Base-by-base conservation (phyloP, 1,140 invertebrate genomes). In the Drosophila ercepeae region DNA sequence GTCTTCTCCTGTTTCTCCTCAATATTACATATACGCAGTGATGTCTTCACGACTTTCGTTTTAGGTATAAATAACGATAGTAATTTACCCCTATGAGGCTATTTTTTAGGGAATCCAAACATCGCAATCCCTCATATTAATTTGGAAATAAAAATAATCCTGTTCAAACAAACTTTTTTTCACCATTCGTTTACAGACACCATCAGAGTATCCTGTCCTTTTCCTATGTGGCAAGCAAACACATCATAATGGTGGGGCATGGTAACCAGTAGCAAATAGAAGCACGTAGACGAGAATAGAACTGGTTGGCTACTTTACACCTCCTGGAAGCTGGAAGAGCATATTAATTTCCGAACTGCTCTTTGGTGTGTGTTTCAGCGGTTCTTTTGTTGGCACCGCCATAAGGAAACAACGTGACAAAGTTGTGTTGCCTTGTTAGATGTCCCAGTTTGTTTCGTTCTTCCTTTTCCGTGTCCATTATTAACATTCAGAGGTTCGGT, bases 261-360 rank as follows among this genome's bases (percentile, higher is more conserved):
- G 71, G 75, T 59, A 48, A 41, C 60, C 75, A 70, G 44, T 74
- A 44, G 27, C 58, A 64, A 61, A 51, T 39, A 52, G 59, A 67
- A 72, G 55, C 65, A 76, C 60, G 57, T 68, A 41, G 61, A 8
- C 23, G 21, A 27, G 42, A 8, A 1, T 2, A 18, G 19, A 45
- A 44, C 13, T 36, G 13, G n/a, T 16, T 21, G 25, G 19, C 45
- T 44, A 67, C 19, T 53, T 65, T 25, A 32, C 65, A 70, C 65
- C 65, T 59, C 21, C 21, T 18, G 14, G 6, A 23, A 42, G 19
- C 50, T 16, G 45, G 19, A 48, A 29, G 29, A 25, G 19, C 32
- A 65, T 84, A 86, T 86, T 84, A 75, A 79, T 86, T 84, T 86
- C 75, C 57, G 50, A 50, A 65, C 19, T 78, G 69, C 50, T 70